Conservation (phyloP, 2,797 vertebrate genomes). For the Pseudochirops corinnae region DNA sequence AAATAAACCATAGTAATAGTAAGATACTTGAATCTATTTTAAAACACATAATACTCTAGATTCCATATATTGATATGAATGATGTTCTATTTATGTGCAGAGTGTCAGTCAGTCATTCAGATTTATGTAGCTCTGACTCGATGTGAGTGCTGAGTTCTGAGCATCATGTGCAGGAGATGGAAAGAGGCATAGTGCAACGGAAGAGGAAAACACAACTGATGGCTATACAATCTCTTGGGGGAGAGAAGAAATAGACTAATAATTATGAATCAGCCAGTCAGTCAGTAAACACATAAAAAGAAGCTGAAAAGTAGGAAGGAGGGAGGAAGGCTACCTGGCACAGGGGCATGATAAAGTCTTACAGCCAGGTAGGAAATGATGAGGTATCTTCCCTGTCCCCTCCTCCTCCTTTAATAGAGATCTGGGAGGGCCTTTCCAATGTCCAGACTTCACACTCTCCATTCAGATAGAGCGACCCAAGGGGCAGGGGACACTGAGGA, state of each 20-base stretch:
- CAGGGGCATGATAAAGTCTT: no score
- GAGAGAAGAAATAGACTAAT: not conserved
- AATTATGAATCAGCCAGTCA: not conserved
- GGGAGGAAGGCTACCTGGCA: no score
- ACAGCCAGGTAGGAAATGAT: not conserved
- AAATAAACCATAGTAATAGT: no score
- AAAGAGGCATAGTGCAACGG: not conserved
- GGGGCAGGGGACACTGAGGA: not conserved
- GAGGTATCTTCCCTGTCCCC: not conserved
- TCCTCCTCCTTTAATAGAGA: not conserved
- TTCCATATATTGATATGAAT: no score
- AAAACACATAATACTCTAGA: no score
- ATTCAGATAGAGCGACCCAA: not conserved
- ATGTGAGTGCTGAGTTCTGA: not conserved
- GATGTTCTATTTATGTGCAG: no score
- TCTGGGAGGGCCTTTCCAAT: not conserved
- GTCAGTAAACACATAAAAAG: not conserved
- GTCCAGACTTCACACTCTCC: not conserved
- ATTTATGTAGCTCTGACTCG: not conserved
- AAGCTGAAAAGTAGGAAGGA: not conserved
- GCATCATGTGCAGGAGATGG: not conserved
- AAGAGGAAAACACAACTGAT: not conserved
- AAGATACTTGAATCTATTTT: no score
- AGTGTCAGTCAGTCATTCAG: not conserved
- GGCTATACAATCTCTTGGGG: not conserved